These are phyloP conservation scores for Philaenus spumarius DNA, from an alignment of 1,140 invertebrate genomes.

Conservation along the genomic window DNA sequence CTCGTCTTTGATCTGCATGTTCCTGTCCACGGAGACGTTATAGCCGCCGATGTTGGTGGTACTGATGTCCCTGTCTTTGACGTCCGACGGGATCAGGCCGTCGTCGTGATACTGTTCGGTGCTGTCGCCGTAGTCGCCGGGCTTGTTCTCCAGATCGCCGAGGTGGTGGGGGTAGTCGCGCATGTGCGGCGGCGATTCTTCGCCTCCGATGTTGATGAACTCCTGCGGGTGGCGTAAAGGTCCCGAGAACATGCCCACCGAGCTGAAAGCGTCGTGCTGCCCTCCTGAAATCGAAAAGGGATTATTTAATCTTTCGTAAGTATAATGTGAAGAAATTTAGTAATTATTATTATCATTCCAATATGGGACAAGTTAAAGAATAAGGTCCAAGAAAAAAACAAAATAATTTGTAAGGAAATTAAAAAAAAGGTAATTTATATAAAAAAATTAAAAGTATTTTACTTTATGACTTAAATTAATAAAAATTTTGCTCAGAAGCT, in stretches of 20 bases:
- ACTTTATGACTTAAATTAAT: no score
- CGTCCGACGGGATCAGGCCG: constrained; percentile 48
- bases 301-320: no score
- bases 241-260: constrained; percentile 17
- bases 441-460: no score
- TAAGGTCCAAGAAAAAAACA: no score
- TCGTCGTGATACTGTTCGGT: constrained; percentile 53
- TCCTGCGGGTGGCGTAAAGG: constrained; percentile 9
- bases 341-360: no score
- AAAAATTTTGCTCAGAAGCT: no score
- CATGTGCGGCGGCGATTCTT: constrained; percentile 10
- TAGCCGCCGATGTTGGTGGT: constrained; percentile 45
- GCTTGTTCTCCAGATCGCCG: constrained; percentile 9
- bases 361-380: no score
- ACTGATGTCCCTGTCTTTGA: constrained; percentile 48
- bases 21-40: constrained; percentile 30
- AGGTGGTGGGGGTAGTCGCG: constrained; percentile 13
- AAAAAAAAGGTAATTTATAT: no score
- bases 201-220: constrained; percentile 6
- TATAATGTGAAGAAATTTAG: no score
- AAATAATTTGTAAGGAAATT: no score
- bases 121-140: constrained; percentile 18
- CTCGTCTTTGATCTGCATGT: constrained; percentile 42
- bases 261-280: constrained; percentile 6
- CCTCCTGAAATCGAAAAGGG: background rate